Conservation (phyloP, 2,113 vertebrate species). For the Ceuthmochares aereus region DNA sequence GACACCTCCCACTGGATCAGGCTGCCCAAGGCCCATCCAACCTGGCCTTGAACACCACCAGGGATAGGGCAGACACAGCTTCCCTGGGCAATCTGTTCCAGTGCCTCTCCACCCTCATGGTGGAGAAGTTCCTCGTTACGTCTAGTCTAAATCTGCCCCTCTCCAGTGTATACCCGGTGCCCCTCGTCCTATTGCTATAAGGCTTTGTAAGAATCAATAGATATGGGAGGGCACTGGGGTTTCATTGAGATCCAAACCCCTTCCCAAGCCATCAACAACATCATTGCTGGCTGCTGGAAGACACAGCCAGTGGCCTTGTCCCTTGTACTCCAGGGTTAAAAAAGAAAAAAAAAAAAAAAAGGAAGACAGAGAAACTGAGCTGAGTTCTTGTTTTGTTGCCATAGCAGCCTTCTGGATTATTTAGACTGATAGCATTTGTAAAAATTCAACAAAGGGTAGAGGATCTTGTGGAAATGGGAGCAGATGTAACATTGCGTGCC, state of each 20-base stretch:
- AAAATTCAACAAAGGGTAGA: slow-evolving; percentile 60
- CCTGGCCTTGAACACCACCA: too few species aligned
- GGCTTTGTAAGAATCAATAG: neutral
- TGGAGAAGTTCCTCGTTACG: too few species aligned
- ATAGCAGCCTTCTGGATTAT: slow-evolving; percentile 69
- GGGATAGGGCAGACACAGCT: too few species aligned
- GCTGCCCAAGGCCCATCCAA: too few species aligned
- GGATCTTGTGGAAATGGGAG: slow-evolving; percentile 55
- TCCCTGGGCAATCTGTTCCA: too few species aligned
- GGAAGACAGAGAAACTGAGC: neutral
- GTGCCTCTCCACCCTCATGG: too few species aligned
- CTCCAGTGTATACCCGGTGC: too few species aligned
- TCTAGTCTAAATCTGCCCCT: too few species aligned
- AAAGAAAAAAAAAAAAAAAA: neutral
- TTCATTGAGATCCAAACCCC: neutral
- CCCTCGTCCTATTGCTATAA: too few species aligned
- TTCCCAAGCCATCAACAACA: neutral
- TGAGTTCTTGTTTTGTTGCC: slow-evolving; percentile 42
- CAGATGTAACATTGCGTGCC: slow-evolving; percentile 53
- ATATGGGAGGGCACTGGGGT: neutral
- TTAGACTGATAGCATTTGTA: slow-evolving; percentile 62
- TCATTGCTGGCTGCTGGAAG: neutral
- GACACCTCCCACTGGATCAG: too few species aligned
- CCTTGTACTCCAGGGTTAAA: neutral
- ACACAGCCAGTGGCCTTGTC: neutral